phyloP scores from a whole-genome alignment of 2,113 vertebrate genomes.

The Protobothrops flavoviridis region DNA sequence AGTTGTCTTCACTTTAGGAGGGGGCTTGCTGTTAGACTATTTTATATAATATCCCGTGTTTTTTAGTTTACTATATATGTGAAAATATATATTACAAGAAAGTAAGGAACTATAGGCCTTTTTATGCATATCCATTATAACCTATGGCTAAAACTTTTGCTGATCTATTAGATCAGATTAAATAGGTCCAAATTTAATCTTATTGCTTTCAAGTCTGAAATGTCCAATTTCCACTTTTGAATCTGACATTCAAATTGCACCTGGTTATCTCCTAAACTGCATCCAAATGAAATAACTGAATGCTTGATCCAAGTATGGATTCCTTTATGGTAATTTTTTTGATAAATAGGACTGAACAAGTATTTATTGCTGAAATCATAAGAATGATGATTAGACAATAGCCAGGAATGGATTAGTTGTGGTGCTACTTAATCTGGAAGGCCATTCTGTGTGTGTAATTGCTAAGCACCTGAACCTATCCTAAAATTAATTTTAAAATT shows the following conservation, averaged over 20 bases:
- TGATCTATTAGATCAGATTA: background rate
- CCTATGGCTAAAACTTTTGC: background rate
- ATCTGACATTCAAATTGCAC: background rate
- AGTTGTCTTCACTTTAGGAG: background rate
- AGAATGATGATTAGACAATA: background rate
- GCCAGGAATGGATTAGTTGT: background rate
- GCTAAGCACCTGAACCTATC: background rate
- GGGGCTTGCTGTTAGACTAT: background rate
- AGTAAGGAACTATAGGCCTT: background rate
- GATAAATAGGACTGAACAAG: background rate
- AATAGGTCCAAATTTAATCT: background rate
- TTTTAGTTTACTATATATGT: background rate
- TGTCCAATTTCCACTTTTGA: background rate
- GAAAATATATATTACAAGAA: background rate
- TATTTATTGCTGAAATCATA: background rate
- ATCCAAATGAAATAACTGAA: background rate
- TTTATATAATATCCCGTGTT: background rate
- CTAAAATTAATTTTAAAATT: slow-evolving; percentile 11
- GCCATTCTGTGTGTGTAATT: background rate
- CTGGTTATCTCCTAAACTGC: background rate
- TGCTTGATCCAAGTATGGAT: background rate
- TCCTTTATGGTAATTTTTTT: background rate
- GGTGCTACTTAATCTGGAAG: background rate
- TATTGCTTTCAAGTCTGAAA: background rate
- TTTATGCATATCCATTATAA: background rate